Evolutionary conservation across 2,113 vertebrate species (phyloP).

Genomic region (Piaya cayana): DNA sequence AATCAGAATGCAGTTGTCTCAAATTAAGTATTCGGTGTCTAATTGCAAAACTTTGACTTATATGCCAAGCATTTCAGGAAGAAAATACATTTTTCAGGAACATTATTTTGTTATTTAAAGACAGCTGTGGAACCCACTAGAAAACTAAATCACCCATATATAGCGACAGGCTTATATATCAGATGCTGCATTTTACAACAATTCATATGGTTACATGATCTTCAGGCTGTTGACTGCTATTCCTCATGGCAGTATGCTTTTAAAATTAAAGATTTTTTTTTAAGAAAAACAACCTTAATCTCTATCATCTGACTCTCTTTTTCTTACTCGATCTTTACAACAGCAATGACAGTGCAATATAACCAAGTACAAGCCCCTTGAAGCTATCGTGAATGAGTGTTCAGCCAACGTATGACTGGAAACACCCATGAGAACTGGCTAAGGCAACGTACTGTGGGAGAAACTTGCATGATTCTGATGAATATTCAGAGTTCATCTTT

Average conservation of each 20-base stretch:
- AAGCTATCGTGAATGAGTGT: fast-evolving
- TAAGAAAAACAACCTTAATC: neutral
- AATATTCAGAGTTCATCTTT: neutral
- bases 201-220: neutral
- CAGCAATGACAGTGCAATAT: neutral
- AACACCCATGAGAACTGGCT: neutral
- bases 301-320: neutral
- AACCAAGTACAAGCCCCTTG: neutral
- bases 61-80: neutral
- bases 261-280: neutral
- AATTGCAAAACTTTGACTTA: neutral
- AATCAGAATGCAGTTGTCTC: neutral
- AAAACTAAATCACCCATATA: neutral
- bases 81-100: neutral
- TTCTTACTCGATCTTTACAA: neutral
- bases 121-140: neutral
- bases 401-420: neutral
- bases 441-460: neutral
- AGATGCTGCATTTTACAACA: neutral
- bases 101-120: neutral
- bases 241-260: neutral
- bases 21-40: neutral
- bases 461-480: neutral
- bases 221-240: neutral
- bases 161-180: neutral